A percentile compares a stretch with the other conserved stretches of the same genome.
Evolutionary conservation across 2,797 vertebrate species (phyloP).

Genomic region (Tokudaia muenninki): DNA sequence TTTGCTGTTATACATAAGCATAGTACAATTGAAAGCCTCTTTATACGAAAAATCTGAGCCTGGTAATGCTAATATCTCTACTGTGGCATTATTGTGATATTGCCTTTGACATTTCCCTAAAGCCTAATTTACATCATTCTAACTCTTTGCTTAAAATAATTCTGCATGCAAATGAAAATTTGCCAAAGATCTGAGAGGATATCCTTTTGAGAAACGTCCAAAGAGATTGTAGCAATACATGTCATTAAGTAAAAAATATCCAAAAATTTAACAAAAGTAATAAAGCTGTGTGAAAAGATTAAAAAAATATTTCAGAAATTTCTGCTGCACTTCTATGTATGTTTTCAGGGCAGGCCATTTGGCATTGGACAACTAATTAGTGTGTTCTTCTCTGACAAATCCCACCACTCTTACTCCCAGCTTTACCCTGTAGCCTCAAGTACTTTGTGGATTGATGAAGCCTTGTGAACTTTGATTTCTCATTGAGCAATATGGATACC

Average conservation of each 20-base stretch:
- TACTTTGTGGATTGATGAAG: not conserved
- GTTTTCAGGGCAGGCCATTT: not conserved
- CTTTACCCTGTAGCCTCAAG: not conserved
- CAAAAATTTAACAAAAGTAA: not conserved
- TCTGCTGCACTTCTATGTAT: not conserved
- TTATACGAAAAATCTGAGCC: constrained; percentile 58
- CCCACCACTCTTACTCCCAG: not conserved
- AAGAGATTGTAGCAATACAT: not conserved
- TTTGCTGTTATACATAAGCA: not conserved
- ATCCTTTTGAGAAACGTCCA: not conserved
- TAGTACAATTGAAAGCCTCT: constrained; percentile 36
- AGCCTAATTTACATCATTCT: constrained; percentile 61
- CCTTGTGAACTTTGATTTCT: not conserved
- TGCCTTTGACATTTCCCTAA: constrained; percentile 71
- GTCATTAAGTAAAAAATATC: not conserved
- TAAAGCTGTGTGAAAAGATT: not conserved
- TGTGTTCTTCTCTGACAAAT: not conserved
- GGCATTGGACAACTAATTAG: not conserved
- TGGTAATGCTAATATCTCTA: constrained; percentile 69
- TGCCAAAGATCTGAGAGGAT: not conserved
- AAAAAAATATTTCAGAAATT: no score
- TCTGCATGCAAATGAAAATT: constrained; percentile 46
- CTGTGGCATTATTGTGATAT: constrained; percentile 65
- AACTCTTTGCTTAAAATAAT: constrained; percentile 68
- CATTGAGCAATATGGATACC: not conserved